Conservation (phyloP, 2,113 vertebrate species). For the Melanerpes aurifrons region DNA sequence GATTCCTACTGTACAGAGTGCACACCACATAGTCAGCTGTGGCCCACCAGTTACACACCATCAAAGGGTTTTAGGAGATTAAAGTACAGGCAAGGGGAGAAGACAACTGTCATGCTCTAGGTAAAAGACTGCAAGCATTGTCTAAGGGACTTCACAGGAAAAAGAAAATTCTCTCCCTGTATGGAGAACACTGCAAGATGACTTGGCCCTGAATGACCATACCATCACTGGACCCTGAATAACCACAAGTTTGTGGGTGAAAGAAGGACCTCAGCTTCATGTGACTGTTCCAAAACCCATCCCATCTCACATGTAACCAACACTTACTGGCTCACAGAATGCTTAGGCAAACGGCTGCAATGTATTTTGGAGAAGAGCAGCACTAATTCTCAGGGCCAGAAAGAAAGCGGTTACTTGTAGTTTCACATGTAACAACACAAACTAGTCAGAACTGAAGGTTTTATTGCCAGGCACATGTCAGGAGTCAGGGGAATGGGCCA, state of each 20-base stretch:
- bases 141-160: background rate
- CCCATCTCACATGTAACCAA: background rate
- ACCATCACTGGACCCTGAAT: background rate
- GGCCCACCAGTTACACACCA: background rate
- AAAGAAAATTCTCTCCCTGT: background rate
- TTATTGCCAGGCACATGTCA: background rate
- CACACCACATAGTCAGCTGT: slow-evolving; percentile 10
- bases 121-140: background rate
- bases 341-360: background rate
- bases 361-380: background rate
- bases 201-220: background rate
- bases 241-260: background rate
- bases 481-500: background rate
- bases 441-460: background rate
- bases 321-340: background rate
- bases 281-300: background rate
- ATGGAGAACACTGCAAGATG: background rate
- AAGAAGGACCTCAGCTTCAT: background rate
- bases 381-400: background rate
- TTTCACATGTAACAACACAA: background rate
- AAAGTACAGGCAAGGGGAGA: background rate
- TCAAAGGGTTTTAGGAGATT: background rate
- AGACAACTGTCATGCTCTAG: background rate
- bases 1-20: slow-evolving; percentile 54
- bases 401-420: background rate